Conservation (phyloP, 2,888 invertebrate genomes). For the Watsonalla cultraria region DNA sequence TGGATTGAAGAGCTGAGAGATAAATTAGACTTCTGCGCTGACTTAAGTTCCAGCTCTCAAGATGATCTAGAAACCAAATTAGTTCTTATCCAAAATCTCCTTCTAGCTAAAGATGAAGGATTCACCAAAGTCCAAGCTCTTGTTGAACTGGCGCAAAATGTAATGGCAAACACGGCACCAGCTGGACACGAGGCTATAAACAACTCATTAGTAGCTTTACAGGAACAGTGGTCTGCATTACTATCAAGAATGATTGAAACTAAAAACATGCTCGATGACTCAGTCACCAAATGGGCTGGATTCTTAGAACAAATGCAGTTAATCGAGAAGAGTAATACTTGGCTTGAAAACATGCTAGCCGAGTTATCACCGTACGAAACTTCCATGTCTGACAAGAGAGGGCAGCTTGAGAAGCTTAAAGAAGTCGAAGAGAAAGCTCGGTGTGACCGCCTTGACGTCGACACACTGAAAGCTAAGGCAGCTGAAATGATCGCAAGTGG, state of each 20-base stretch:
- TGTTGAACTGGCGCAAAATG: constrained; percentile 94
- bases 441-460: constrained; percentile 94
- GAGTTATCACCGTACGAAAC: constrained; percentile 87
- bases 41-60: constrained; percentile 88
- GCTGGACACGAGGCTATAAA: constrained; percentile 93
- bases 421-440: constrained; percentile 92
- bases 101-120: constrained; percentile 95
- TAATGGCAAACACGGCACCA: constrained; percentile 93
- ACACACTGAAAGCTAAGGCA: constrained; percentile 89
- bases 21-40: constrained; percentile 92
- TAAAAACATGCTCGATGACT: constrained; percentile 91
- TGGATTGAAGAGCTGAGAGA: constrained; percentile 91
- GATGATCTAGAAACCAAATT: constrained; percentile 92
- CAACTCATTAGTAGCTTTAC: constrained; percentile 87
- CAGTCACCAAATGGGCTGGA: constrained; percentile 94
- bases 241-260: constrained; percentile 94
- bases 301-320: constrained; percentile 92
- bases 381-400: constrained; percentile 91
- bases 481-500: constrained; percentile 91
- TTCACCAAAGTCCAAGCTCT: constrained; percentile 91
- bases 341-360: constrained; percentile 85
- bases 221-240: constrained; percentile 93
- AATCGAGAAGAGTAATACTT: constrained; percentile 88
- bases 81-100: constrained; percentile 89
- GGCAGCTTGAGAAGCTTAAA: constrained; percentile 91